Evolutionary conservation across 2,888 invertebrate genomes (phyloP).

Genomic region (Epistrophe grossulariae): DNA sequence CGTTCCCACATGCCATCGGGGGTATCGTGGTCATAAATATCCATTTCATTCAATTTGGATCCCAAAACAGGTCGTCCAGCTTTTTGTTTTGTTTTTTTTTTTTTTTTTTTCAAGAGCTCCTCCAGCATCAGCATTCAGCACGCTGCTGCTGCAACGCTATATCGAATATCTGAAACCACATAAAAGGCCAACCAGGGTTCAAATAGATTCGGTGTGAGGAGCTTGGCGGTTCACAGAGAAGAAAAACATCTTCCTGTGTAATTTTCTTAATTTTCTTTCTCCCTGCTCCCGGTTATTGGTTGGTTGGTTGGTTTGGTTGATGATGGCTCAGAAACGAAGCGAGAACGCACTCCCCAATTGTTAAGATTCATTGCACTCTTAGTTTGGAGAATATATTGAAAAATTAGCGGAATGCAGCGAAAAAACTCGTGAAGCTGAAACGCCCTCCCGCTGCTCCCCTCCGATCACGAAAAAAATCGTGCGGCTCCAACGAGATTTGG

Average conservation of each 20-base stretch:
- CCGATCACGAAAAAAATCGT: constrained; percentile 63
- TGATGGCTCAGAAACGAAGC: constrained; percentile 26
- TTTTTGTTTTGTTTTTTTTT: constrained; percentile 11
- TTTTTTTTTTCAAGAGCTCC: constrained; percentile 3
- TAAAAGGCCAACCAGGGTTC: constrained; percentile 69
- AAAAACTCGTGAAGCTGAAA: constrained; percentile 66
- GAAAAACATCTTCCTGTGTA: constrained; percentile 71
- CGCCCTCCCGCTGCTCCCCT: constrained; percentile 55
- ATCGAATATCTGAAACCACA: constrained; percentile 44
- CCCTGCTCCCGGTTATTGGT: constrained; percentile 31
- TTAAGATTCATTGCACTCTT: constrained; percentile 61
- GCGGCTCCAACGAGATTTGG: constrained; percentile 70
- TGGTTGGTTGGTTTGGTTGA: not conserved
- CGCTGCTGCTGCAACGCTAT: not conserved
- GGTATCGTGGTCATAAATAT: constrained; percentile 66
- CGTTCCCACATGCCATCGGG: constrained; percentile 70
- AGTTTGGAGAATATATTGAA: constrained; percentile 47
- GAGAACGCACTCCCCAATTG: constrained; percentile 67
- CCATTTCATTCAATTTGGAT: constrained; percentile 74
- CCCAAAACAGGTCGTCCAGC: constrained; percentile 70
- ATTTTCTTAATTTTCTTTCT: constrained; percentile 73
- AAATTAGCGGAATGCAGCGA: constrained; percentile 73
- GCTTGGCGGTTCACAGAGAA: constrained; percentile 47
- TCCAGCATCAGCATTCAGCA: constrained; percentile 14
- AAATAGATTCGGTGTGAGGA: constrained; percentile 73